These are phyloP conservation scores for Ictalurus furcatus DNA, from an alignment of 2,113 vertebrate species.

Conservation along the genomic window DNA sequence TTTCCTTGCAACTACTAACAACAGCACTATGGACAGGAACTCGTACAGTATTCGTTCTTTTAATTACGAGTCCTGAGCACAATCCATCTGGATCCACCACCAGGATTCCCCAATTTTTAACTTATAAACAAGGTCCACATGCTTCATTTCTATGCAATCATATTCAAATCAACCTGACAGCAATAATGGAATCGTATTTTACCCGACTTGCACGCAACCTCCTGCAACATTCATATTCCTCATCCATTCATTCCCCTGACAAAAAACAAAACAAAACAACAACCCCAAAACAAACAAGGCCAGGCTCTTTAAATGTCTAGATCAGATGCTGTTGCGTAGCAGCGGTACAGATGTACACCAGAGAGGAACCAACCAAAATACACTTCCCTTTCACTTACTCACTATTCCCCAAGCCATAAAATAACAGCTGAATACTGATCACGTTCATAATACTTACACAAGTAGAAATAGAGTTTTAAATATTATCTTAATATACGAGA, in stretches of 20 bases:
- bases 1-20: conserved; percentile 36
- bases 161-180: not conserved
- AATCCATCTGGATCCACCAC: not conserved
- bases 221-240: conserved; percentile 17
- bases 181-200: not conserved
- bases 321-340: conserved; percentile 24
- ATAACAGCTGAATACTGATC: conserved; percentile 80
- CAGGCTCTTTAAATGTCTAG: too few relatives aligned
- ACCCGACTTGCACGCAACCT: conserved; percentile 18
- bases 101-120: not conserved
- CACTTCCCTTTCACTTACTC: conserved; percentile 35
- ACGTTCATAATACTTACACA: conserved; percentile 76
- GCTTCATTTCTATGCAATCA: not conserved
- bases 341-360: conserved; percentile 25
- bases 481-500: conserved; percentile 62
- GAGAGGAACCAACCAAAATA: conserved; percentile 52
- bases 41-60: not conserved
- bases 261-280: not conserved
- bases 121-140: not conserved
- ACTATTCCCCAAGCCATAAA: conserved; percentile 61
- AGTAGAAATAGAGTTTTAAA: conserved; percentile 71
- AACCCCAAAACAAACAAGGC: not conserved
- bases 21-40: not conserved
- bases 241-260: not conserved
- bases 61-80: not conserved